These are phyloP conservation scores for Zosterops pallidus DNA, from an alignment of 2,113 vertebrate species.

Conservation along the genomic window DNA sequence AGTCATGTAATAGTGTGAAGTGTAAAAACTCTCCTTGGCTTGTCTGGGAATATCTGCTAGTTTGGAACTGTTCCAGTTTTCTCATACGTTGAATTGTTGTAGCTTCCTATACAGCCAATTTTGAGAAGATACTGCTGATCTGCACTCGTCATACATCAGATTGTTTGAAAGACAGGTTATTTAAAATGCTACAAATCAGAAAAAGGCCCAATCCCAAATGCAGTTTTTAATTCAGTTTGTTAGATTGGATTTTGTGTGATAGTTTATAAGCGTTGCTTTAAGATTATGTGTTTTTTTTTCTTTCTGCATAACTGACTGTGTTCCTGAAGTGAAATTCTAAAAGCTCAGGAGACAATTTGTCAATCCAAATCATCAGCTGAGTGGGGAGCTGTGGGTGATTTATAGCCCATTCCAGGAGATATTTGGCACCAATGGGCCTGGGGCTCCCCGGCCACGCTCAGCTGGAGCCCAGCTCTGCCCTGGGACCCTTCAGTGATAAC, in stretches of 20 bases:
- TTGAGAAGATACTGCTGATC: not conserved
- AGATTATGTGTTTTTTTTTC: not conserved
- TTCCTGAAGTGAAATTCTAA: not conserved
- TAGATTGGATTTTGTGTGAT: not conserved
- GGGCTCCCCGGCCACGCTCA: not conserved
- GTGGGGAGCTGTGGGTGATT: not conserved
- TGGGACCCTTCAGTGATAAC: rapidly evolving
- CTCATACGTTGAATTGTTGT: not conserved
- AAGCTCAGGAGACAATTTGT: not conserved
- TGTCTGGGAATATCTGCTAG: not conserved
- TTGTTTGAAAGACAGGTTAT: not conserved
- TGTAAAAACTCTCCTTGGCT: not conserved
- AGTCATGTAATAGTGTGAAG: not conserved
- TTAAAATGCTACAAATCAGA: not conserved
- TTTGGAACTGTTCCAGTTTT: not conserved
- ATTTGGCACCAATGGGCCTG: not conserved
- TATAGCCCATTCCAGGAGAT: not conserved
- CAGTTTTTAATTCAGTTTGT: not conserved
- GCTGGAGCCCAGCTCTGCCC: not conserved
- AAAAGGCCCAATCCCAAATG: not conserved
- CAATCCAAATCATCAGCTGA: not conserved
- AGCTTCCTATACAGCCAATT: not conserved
- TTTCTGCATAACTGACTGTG: not conserved
- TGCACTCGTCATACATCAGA: not conserved
- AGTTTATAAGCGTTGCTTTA: not conserved